Evolutionary conservation across 2,797 vertebrate species (phyloP).

Genomic region (Nasua narica): DNA sequence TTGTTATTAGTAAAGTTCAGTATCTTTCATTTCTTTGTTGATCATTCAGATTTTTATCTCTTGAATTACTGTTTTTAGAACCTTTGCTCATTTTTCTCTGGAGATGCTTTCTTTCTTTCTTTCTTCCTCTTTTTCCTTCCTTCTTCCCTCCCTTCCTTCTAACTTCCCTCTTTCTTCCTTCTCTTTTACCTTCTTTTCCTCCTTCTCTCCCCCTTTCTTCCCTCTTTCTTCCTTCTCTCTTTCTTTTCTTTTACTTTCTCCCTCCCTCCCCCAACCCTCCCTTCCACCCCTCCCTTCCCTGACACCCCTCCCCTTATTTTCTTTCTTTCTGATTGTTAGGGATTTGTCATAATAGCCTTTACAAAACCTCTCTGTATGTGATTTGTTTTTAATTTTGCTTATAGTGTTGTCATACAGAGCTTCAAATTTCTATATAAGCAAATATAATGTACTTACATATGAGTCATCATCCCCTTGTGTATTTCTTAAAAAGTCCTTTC

Average conservation of each 20-base stretch:
- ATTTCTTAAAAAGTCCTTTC: not conserved
- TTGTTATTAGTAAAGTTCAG: not conserved
- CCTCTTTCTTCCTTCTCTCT: too few relatives aligned
- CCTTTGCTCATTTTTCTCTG: not conserved
- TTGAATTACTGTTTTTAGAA: not conserved
- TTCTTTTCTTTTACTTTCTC: not conserved
- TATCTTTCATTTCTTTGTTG: not conserved
- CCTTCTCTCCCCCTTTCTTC: too few relatives aligned
- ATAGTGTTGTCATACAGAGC: not conserved
- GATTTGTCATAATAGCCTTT: not conserved
- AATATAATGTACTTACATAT: not conserved
- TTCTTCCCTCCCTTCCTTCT: not conserved
- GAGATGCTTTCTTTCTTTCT: not conserved
- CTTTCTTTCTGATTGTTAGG: not conserved
- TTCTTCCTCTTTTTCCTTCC: too few relatives aligned
- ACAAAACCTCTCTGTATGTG: not conserved
- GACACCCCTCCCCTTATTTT: not conserved
- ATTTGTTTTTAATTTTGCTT: not conserved
- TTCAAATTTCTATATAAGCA: not conserved
- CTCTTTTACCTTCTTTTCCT: too few relatives aligned
- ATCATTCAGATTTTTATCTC: not conserved
- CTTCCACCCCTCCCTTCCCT: rapidly evolving
- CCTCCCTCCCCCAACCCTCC: not conserved
- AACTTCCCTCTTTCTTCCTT: too few relatives aligned
- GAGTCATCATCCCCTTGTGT: not conserved